Conservation (phyloP, 2,888 invertebrate species). For the Emmelina monodactyla region DNA sequence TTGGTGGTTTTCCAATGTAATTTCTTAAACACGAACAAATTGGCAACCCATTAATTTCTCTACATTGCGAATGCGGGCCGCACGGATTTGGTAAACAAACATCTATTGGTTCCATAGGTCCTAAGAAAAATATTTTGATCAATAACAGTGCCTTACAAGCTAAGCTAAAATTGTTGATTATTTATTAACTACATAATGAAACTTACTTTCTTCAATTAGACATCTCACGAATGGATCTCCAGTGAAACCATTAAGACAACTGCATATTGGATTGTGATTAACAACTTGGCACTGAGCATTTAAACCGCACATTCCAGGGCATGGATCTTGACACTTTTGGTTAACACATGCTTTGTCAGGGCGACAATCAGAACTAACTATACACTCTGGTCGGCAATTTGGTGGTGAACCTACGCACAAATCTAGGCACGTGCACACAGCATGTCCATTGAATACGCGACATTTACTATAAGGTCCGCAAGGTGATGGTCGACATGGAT, state of each 20-base stretch:
- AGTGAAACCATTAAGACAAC: slow-evolving; percentile 71
- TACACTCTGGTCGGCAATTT: slow-evolving; percentile 79
- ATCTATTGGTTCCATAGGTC: slow-evolving; percentile 52
- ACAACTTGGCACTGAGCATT: slow-evolving; percentile 81
- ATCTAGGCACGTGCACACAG: slow-evolving; percentile 78
- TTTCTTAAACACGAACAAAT: slow-evolving; percentile 78
- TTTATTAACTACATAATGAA: slow-evolving; percentile 15
- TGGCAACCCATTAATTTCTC: slow-evolving; percentile 70
- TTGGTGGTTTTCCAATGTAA: slow-evolving; percentile 81
- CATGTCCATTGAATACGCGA: slow-evolving; percentile 73
- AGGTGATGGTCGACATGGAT: slow-evolving; percentile 79
- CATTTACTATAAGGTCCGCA: slow-evolving; percentile 83
- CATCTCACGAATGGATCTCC: slow-evolving; percentile 84
- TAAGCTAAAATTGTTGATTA: no score
- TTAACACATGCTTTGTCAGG: slow-evolving; percentile 78
- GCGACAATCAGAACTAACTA: slow-evolving; percentile 80
- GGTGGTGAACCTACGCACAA: slow-evolving; percentile 80
- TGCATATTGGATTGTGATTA: slow-evolving; percentile 82
- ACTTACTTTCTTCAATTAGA: slow-evolving; percentile 70
- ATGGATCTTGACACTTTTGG: slow-evolving; percentile 80
- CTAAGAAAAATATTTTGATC: slow-evolving; percentile 27
- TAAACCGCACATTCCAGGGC: slow-evolving; percentile 77
- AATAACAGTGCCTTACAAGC: background rate
- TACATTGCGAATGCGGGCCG: slow-evolving; percentile 80
- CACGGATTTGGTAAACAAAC: slow-evolving; percentile 78